Percentiles rank a stretch among this genome's conserved stretches.
phyloP scores from a whole-genome alignment of 1,140 invertebrate genomes.

The Hyposmocoma kahamanoa region DNA sequence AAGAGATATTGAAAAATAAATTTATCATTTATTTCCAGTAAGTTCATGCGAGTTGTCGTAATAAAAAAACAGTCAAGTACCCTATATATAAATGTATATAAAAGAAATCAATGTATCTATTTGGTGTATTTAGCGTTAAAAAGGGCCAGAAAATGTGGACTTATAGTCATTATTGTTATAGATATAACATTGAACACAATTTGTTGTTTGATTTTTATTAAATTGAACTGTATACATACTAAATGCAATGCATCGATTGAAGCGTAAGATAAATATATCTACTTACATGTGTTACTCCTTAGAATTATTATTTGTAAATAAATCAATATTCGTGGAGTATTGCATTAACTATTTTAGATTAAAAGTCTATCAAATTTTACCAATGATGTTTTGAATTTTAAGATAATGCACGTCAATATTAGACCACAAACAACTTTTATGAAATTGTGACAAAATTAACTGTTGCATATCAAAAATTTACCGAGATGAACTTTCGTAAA shows the following conservation, averaged over 20 bases:
- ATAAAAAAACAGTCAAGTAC: no score
- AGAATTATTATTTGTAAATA: conserved; percentile 27
- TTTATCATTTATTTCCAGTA: no score
- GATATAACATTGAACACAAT: conserved; percentile 41
- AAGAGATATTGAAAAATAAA: no score
- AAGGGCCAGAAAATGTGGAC: conserved; percentile 43
- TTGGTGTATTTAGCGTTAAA: conserved; percentile 16
- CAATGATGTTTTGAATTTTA: no score
- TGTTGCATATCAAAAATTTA: no score
- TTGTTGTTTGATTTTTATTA: conserved; percentile 69
- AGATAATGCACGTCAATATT: no score
- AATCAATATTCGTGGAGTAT: conserved; percentile 35
- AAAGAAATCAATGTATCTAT: no score
- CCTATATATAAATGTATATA: no score
- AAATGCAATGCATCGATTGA: conserved; percentile 68
- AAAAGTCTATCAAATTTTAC: conserved; percentile 37
- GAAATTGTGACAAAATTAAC: no score
- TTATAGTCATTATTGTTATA: conserved; percentile 44
- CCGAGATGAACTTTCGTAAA: no score
- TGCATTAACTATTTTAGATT: conserved; percentile 28
- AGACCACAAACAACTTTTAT: no score
- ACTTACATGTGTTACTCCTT: conserved; percentile 44
- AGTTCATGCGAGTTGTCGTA: no score
- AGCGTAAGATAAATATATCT: conserved; percentile 70
- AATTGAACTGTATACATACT: conserved; percentile 66